Percentiles rank a stretch among this genome's conserved stretches.
These are phyloP conservation scores for Drepanosiphum platanoidis DNA, from an alignment of 2,888 invertebrate genomes.

Conservation along the genomic window DNA sequence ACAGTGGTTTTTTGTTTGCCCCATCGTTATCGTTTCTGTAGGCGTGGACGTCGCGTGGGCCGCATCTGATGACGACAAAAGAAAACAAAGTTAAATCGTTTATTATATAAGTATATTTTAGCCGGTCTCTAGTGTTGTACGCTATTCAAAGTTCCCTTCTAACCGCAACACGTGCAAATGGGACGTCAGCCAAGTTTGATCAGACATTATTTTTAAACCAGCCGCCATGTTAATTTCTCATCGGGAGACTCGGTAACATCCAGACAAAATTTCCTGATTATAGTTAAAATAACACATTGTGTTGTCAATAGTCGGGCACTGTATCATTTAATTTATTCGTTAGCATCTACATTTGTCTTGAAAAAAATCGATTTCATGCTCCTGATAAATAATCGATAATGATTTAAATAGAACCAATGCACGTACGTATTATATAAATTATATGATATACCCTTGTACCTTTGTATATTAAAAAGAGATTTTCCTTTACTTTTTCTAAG, in stretches of 20 bases:
- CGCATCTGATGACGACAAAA: neutral
- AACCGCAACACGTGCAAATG: constrained; percentile 33
- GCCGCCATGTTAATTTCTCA: constrained; percentile 29
- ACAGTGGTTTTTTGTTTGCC: constrained; percentile 22
- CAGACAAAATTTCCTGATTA: neutral
- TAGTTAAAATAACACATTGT: neutral
- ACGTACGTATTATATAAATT: neutral
- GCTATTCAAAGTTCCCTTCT: constrained; percentile 26
- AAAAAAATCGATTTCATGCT: neutral
- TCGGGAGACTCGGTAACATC: constrained; percentile 24
- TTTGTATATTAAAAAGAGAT: neutral
- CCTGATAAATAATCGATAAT: neutral
- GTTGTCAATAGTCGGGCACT: neutral
- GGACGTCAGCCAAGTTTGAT: constrained; percentile 47
- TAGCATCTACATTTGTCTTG: neutral
- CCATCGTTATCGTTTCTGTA: neutral
- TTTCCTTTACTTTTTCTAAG: neutral
- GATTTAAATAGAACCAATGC: too few relatives aligned
- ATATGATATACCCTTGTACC: neutral
- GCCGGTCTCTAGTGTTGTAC: neutral
- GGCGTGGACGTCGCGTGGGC: constrained; percentile 35
- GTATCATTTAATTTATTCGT: neutral
- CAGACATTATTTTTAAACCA: constrained; percentile 48
- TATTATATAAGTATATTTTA: constrained; percentile 15
- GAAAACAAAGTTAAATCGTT: constrained; percentile 35